phyloP scores from a whole-genome alignment of 2,113 vertebrate species.

The Garra rufa region DNA sequence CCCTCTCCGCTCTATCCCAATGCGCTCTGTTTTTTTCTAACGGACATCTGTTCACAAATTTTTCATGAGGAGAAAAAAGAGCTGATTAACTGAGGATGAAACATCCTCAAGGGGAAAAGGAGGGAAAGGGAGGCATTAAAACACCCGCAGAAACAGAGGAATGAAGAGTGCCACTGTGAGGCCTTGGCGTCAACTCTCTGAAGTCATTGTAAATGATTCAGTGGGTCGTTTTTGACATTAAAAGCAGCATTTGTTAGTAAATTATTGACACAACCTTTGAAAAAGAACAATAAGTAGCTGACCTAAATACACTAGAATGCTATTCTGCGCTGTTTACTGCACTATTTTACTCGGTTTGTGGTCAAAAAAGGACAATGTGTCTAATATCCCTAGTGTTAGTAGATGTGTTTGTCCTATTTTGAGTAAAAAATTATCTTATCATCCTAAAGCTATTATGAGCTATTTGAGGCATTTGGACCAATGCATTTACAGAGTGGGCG shows the following conservation, averaged over 20 bases:
- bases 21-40: slow-evolving; percentile 48
- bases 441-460: too few species aligned
- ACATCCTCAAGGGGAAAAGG: slow-evolving; percentile 12
- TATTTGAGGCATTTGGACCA: too few species aligned
- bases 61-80: slow-evolving; percentile 23
- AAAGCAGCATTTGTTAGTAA: slow-evolving; percentile 19
- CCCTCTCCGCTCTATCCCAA: not conserved
- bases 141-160: not conserved
- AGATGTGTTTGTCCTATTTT: not conserved
- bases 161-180: not conserved
- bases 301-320: not conserved
- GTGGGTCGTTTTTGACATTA: not conserved
- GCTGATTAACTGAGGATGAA: slow-evolving; percentile 39
- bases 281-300: not conserved
- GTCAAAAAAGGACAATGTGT: not conserved
- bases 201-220: slow-evolving; percentile 9
- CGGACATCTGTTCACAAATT: slow-evolving; percentile 59
- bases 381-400: not conserved
- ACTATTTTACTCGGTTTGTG: not conserved
- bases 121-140: slow-evolving; percentile 9
- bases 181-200: not conserved
- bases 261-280: slow-evolving; percentile 6
- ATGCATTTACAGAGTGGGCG: not conserved
- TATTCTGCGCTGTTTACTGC: not conserved
- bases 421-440: not conserved